These are phyloP conservation scores for Scomberomorus guttatus DNA, from an alignment of 2,797 vertebrate species.

Conservation along the genomic window DNA sequence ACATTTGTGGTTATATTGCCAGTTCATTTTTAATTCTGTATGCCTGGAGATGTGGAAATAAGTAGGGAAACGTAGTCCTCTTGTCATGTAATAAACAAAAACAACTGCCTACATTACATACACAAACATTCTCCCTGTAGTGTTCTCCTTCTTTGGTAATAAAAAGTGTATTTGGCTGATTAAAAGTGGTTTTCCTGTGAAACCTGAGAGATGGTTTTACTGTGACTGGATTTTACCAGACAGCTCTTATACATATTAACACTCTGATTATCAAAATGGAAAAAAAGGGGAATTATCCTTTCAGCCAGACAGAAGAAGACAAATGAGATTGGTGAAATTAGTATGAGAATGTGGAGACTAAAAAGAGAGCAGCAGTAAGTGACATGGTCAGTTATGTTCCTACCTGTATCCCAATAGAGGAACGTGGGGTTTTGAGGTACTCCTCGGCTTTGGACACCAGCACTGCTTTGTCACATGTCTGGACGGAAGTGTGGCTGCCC, in stretches of 20 bases:
- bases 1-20: background rate
- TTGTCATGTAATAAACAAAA: background rate
- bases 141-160: background rate
- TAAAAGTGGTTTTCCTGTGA: background rate
- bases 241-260: constrained; percentile 14
- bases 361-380: background rate
- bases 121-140: background rate
- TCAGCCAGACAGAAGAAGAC: constrained; percentile 19
- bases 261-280: constrained; percentile 10
- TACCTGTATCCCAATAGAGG: constrained; percentile 99
- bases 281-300: constrained; percentile 1
- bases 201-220: constrained; percentile 3
- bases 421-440: constrained; percentile 92
- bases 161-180: background rate
- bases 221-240: background rate
- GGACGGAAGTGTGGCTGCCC: constrained; percentile 89
- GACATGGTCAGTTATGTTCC: background rate
- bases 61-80: background rate
- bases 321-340: constrained; percentile 16
- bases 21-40: background rate
- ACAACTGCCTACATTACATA: background rate
- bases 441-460: constrained; percentile 94
- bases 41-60: background rate
- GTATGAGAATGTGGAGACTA: background rate
- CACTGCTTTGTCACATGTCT: constrained; percentile 93